These are phyloP conservation scores for Lamellibrachia luymesi DNA, from an alignment of 1,140 invertebrate genomes.

Conservation along the genomic window DNA sequence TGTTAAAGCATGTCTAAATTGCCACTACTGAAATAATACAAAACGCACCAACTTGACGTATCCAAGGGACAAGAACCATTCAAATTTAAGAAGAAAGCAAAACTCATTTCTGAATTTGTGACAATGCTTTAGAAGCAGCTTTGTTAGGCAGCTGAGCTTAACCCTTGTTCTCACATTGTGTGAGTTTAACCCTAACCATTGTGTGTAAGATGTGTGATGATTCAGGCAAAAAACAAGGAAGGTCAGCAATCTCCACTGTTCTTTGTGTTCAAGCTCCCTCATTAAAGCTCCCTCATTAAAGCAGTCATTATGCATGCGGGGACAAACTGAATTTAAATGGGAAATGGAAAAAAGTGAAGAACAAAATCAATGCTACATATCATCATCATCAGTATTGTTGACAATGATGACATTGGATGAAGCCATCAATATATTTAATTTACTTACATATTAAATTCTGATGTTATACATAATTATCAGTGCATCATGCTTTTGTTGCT, in stretches of 20 bases:
- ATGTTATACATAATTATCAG: too few species aligned
- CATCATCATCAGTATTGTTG: too few species aligned
- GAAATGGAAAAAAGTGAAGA: neutral
- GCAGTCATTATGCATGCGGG: neutral
- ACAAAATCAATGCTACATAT: neutral
- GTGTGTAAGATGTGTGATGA: neutral
- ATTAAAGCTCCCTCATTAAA: neutral
- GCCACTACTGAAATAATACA: too few species aligned
- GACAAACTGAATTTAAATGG: neutral
- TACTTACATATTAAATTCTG: too few species aligned
- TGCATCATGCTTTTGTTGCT: too few species aligned
- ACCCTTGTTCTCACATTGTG: neutral
- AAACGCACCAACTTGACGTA: too few species aligned
- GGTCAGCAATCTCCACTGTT: neutral
- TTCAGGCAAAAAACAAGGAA: neutral
- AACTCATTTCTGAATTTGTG: neutral
- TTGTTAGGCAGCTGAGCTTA: neutral
- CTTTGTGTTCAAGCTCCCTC: neutral
- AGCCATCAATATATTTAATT: too few species aligned
- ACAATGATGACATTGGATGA: too few species aligned
- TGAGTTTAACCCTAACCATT: neutral
- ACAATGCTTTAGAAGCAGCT: neutral
- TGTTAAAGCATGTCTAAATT: too few species aligned
- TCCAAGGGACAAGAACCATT: neutral
- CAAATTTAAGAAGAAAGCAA: neutral